Evolutionary conservation across 2,888 invertebrate genomes (phyloP).

Genomic region (Amiota minor): DNA sequence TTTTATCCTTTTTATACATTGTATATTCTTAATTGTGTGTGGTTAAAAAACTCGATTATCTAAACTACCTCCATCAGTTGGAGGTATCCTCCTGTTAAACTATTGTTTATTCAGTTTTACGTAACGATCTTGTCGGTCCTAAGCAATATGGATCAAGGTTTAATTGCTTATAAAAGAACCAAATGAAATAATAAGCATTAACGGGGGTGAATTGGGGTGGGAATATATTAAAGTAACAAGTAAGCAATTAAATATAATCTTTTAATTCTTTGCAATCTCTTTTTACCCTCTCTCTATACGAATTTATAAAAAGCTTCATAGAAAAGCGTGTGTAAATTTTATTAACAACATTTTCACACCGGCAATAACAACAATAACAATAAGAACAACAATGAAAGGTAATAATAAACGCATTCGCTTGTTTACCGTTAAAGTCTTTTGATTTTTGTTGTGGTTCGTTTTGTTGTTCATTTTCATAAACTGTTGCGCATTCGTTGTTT

Average conservation of each 20-base stretch:
- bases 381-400: no score
- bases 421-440: slow-evolving; percentile 13
- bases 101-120: no score
- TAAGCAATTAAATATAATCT: slow-evolving; percentile 61
- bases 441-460: slow-evolving; percentile 5
- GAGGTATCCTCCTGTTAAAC: no score
- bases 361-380: not conserved
- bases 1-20: no score
- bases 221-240: slow-evolving; percentile 42
- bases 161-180: no score
- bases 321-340: not conserved
- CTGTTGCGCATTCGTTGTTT: slow-evolving; percentile 15
- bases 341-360: slow-evolving; percentile 1
- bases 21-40: no score
- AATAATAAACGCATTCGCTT: slow-evolving; percentile 18
- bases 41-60: no score
- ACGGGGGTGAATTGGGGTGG: slow-evolving; percentile 25
- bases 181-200: no score
- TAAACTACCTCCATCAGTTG: no score
- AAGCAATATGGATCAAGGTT: no score
- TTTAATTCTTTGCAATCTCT: slow-evolving; percentile 48
- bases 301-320: not conserved
- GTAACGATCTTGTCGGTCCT: no score
- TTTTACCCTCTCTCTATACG: slow-evolving; percentile 12
- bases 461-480: slow-evolving; percentile 15